Conservation (phyloP, 2,797 vertebrate genomes). For the Falco peregrinus region DNA sequence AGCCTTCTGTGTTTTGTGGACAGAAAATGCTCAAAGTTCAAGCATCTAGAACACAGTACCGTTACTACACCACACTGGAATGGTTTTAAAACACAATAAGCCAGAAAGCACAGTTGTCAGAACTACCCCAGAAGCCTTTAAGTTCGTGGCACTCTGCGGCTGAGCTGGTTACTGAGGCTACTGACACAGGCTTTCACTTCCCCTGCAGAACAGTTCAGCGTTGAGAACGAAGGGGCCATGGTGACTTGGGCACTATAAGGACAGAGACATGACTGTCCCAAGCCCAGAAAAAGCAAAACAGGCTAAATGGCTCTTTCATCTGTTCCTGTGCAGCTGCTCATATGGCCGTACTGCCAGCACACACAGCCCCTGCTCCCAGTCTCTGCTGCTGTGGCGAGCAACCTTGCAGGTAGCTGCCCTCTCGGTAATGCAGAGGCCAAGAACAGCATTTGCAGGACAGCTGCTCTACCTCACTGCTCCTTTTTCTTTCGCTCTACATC, state of each 20-base stretch:
- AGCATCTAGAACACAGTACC: background rate
- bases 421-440: background rate
- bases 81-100: background rate
- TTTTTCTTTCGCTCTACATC: background rate
- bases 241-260: background rate
- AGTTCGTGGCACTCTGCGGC: background rate
- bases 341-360: background rate
- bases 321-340: constrained; percentile 31
- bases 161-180: background rate
- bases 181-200: background rate
- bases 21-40: background rate
- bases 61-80: background rate
- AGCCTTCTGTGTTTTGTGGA: background rate
- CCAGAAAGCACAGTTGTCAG: background rate
- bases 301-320: constrained; percentile 53
- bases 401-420: constrained; percentile 13
- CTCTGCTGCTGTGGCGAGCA: background rate
- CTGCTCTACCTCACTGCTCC: background rate
- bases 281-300: background rate
- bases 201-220: background rate
- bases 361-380: background rate
- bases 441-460: background rate
- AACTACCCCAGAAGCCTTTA: background rate
- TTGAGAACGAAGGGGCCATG: background rate
- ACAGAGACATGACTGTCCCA: constrained; percentile 56